phyloP scores from a whole-genome alignment of 2,888 invertebrate genomes.

The Liopterus haemorrhoidalis region DNA sequence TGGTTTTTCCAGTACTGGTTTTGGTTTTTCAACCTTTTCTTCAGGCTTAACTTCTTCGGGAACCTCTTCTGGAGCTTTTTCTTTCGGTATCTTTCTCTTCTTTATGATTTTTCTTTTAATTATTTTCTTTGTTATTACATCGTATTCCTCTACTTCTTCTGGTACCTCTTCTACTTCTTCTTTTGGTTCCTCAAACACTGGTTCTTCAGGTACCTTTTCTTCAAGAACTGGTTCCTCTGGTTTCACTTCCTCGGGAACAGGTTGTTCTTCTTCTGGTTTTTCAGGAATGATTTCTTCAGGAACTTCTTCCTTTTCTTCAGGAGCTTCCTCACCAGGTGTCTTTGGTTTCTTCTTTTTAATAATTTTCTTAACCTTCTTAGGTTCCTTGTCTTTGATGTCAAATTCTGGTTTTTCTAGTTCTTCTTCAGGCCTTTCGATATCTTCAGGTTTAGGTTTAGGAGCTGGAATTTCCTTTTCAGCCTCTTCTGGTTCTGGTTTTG shows the following conservation, averaged over 20 bases:
- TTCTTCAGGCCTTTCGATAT: slow-evolving; percentile 29
- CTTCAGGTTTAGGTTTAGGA: slow-evolving; percentile 25
- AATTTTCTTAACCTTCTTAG: slow-evolving; percentile 28
- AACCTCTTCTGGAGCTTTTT: slow-evolving; percentile 33
- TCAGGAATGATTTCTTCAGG: slow-evolving; percentile 20
- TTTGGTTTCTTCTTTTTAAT: slow-evolving; percentile 31
- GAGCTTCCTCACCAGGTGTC: no score
- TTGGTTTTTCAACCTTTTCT: slow-evolving; percentile 30
- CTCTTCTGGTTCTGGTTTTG: slow-evolving; percentile 29
- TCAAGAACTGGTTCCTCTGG: slow-evolving; percentile 33
- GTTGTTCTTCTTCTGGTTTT: slow-evolving; percentile 19
- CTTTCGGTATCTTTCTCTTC: slow-evolving; percentile 36
- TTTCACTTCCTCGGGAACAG: slow-evolving; percentile 31
- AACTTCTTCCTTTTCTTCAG: slow-evolving; percentile 21
- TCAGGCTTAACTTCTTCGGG: slow-evolving; percentile 33
- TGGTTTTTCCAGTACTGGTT: slow-evolving; percentile 35
- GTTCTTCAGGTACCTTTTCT: slow-evolving; percentile 34
- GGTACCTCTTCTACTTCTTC: slow-evolving; percentile 43
- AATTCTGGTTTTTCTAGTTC: slow-evolving; percentile 26
- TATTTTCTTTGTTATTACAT: slow-evolving; percentile 35
- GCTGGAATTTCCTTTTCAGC: slow-evolving; percentile 26
- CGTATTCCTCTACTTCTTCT: slow-evolving; percentile 44
- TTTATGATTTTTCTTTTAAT: slow-evolving; percentile 39
- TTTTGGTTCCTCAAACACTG: slow-evolving; percentile 32
- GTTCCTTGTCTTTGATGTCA: slow-evolving; percentile 12